phyloP scores from a whole-genome alignment of 2,797 vertebrate genomes.

The Hydrolagus colliei region DNA sequence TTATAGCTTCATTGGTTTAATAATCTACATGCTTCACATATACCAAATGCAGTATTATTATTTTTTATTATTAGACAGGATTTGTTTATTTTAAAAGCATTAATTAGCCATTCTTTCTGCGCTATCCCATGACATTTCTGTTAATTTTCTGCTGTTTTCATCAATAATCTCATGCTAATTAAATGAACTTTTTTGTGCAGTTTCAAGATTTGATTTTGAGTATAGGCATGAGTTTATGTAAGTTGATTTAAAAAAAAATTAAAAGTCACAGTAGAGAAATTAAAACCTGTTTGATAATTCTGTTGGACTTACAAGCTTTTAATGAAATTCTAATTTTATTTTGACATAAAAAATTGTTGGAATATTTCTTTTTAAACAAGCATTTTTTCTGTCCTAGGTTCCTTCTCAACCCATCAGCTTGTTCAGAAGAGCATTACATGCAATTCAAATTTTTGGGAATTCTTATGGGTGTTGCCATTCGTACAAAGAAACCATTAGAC shows the following conservation, averaged over 20 bases:
- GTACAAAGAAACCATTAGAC: constrained; percentile 74
- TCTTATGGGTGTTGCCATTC: constrained; percentile 74
- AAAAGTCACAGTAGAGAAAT: too few species aligned
- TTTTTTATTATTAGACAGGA: background rate
- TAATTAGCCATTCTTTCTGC: background rate
- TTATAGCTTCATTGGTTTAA: background rate
- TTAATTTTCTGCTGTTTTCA: background rate
- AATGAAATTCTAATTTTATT: too few species aligned
- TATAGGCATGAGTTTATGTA: too few species aligned
- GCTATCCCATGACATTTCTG: background rate
- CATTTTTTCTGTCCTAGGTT: constrained; percentile 48
- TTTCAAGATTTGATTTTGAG: too few species aligned
- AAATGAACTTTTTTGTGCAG: too few species aligned
- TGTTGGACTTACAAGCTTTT: too few species aligned
- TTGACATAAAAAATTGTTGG: background rate
- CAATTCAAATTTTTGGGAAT: constrained; percentile 75
- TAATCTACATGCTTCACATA: too few species aligned
- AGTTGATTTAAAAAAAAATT: too few species aligned
- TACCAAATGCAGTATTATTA: background rate
- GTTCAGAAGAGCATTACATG: constrained; percentile 68
- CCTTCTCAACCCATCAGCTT: constrained; percentile 70
- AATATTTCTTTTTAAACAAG: background rate
- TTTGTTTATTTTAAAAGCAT: background rate
- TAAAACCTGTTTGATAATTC: too few species aligned
- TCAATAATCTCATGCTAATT: background rate